Evolutionary conservation across 2,797 vertebrate genomes (phyloP).

Genomic region (Melanotaenia parkinsoni): DNA sequence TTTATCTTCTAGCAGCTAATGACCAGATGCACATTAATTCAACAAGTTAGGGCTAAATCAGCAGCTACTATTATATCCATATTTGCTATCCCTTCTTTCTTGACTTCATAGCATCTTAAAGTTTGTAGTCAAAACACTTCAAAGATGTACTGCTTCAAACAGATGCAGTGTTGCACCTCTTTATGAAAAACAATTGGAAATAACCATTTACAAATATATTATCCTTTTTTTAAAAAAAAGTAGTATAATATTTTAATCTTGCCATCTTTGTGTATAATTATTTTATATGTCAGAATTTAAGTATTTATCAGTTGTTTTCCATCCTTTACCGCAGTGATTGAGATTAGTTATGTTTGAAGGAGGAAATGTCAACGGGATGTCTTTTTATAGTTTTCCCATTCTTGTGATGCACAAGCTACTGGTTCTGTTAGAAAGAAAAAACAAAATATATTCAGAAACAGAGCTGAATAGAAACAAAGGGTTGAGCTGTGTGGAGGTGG

Average conservation of each 20-base stretch:
- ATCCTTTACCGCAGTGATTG: neutral
- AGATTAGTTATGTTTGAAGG: neutral
- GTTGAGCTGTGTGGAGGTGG: conserved; percentile 11
- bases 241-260: conserved; percentile 33
- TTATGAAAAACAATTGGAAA: conserved; percentile 38
- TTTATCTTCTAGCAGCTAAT: conserved; percentile 91
- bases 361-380: conserved; percentile 3
- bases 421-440: conserved; percentile 4
- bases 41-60: conserved; percentile 24
- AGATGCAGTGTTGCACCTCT: conserved; percentile 20
- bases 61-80: conserved; percentile 19
- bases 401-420: conserved; percentile 16
- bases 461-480: conserved; percentile 21
- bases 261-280: conserved; percentile 24
- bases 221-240: conserved; percentile 8
- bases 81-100: neutral
- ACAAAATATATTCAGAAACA: neutral
- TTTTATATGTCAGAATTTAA: conserved; percentile 27
- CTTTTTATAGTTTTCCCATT: conserved; percentile 1
- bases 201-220: conserved; percentile 28
- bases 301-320: conserved; percentile 30
- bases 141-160: conserved; percentile 27
- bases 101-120: conserved; percentile 9
- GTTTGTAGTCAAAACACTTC: conserved; percentile 15
- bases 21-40: conserved; percentile 10